phyloP scores from a whole-genome alignment of 2,888 invertebrate genomes.

The Pristionchus entomophagus region DNA sequence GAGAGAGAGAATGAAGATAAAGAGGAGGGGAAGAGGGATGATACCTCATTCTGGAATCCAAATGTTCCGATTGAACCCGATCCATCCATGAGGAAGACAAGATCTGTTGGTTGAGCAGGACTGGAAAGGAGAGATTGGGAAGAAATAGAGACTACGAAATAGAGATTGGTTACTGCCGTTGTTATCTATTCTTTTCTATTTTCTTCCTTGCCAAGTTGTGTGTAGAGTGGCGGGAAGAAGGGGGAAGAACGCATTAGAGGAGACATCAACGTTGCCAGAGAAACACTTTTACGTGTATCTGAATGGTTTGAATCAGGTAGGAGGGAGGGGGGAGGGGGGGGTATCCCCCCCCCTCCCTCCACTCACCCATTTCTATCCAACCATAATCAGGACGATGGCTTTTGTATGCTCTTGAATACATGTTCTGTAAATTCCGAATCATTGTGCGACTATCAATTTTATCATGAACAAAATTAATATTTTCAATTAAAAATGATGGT shows the following conservation, averaged over 20 bases:
- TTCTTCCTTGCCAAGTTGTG: slow-evolving; percentile 72
- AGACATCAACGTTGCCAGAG: slow-evolving; percentile 73
- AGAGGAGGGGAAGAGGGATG: neutral
- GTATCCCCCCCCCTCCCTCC: too few species aligned
- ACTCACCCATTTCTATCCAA: too few species aligned
- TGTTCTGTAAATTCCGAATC: too few species aligned
- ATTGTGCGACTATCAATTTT: too few species aligned
- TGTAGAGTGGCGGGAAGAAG: slow-evolving; percentile 74
- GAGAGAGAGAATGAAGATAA: neutral
- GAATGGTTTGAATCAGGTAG: too few species aligned
- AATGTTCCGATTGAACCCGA: slow-evolving; percentile 73
- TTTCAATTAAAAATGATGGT: too few species aligned
- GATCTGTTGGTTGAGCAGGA: slow-evolving; percentile 71
- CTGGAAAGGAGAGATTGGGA: slow-evolving; percentile 44
- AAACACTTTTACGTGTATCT: slow-evolving; percentile 71
- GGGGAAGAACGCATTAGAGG: slow-evolving; percentile 70
- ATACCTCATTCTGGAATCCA: slow-evolving; percentile 70
- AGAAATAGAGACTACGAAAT: neutral
- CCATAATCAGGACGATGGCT: too few species aligned
- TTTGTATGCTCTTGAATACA: too few species aligned
- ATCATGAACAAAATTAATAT: too few species aligned
- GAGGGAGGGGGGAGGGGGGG: too few species aligned
- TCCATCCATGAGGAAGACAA: slow-evolving; percentile 74
- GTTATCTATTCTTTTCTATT: too few species aligned
- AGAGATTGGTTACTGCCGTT: neutral